phyloP scores from a whole-genome alignment of 2,888 invertebrate genomes.

The Chymomyza fuscimana region DNA sequence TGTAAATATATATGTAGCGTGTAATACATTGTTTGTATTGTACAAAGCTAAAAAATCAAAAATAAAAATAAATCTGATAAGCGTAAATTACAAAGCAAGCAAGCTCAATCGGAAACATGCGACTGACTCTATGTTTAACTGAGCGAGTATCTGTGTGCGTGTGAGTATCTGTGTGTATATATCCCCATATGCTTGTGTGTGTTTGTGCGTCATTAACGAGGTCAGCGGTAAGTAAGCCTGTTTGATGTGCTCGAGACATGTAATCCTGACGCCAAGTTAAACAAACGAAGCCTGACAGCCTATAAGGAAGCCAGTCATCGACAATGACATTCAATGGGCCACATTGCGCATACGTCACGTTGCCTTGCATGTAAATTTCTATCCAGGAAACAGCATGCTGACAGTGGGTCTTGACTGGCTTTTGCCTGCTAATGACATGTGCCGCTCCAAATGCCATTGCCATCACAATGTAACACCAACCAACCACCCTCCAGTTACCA shows the following conservation, averaged over 20 bases:
- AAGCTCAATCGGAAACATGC: slow-evolving; percentile 54
- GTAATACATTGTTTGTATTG: background rate
- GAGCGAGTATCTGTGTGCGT: background rate
- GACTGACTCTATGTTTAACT: background rate
- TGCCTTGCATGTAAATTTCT: slow-evolving; percentile 55
- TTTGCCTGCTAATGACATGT: slow-evolving; percentile 67
- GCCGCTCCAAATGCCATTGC: slow-evolving; percentile 25
- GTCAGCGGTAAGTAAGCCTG: slow-evolving; percentile 74
- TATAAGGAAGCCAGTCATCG: slow-evolving; percentile 10
- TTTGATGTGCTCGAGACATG: slow-evolving; percentile 74
- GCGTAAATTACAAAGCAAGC: slow-evolving; percentile 67
- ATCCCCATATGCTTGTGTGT: slow-evolving; percentile 26
- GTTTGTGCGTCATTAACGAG: slow-evolving; percentile 67
- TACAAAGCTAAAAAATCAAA: slow-evolving; percentile 55
- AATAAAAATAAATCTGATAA: slow-evolving; percentile 73
- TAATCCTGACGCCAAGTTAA: slow-evolving; percentile 56
- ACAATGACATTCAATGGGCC: slow-evolving; percentile 4
- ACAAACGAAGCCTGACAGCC: slow-evolving; percentile 45
- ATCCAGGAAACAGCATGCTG: background rate
- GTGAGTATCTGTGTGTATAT: slow-evolving; percentile 12
- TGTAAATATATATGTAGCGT: background rate
- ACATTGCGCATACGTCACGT: slow-evolving; percentile 51
- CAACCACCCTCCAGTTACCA: background rate
- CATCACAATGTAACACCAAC: background rate
- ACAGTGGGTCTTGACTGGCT: slow-evolving; percentile 6